Conservation (phyloP, 1,140 invertebrate species). For the Neocloeon triangulifer region DNA sequence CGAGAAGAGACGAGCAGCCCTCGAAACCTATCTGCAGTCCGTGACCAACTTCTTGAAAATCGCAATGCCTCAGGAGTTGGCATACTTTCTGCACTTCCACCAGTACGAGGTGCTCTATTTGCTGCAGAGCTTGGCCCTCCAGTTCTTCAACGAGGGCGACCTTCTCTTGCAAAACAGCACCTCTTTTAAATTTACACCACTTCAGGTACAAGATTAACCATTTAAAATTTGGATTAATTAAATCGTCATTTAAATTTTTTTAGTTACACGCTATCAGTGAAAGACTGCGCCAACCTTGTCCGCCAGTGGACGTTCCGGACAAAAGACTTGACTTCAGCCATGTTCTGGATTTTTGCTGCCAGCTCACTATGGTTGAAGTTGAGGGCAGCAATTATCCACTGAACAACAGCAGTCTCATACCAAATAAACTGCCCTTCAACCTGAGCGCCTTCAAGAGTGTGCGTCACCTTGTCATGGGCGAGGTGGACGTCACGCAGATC, state of each 20-base stretch:
- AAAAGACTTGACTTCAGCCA: slow-evolving; percentile 65
- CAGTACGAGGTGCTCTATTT: slow-evolving; percentile 63
- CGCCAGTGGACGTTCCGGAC: slow-evolving; percentile 39
- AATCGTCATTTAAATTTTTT: slow-evolving; percentile 14
- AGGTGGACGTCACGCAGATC: slow-evolving; percentile 36
- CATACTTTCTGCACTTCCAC: slow-evolving; percentile 57
- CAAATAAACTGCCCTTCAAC: slow-evolving; percentile 56
- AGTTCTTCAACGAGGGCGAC: slow-evolving; percentile 46
- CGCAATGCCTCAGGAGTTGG: slow-evolving; percentile 48
- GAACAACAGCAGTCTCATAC: slow-evolving; percentile 59
- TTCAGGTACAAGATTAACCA: too few species aligned
- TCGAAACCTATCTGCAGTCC: slow-evolving; percentile 62
- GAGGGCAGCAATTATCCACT: slow-evolving; percentile 35
- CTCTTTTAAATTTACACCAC: slow-evolving; percentile 36
- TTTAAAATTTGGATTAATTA: neutral
- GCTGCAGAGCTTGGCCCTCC: slow-evolving; percentile 48
- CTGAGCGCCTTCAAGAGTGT: slow-evolving; percentile 55
- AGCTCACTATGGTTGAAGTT: slow-evolving; percentile 39
- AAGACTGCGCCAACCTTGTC: slow-evolving; percentile 63
- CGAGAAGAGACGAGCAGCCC: slow-evolving; percentile 49
- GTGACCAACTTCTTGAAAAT: slow-evolving; percentile 46
- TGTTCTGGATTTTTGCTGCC: slow-evolving; percentile 68
- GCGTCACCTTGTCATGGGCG: slow-evolving; percentile 31
- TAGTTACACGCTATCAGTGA: slow-evolving; percentile 74
- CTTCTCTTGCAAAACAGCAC: slow-evolving; percentile 29